Base-by-base conservation (phyloP, 2,797 vertebrate species). In the Spea hammondii region DNA sequence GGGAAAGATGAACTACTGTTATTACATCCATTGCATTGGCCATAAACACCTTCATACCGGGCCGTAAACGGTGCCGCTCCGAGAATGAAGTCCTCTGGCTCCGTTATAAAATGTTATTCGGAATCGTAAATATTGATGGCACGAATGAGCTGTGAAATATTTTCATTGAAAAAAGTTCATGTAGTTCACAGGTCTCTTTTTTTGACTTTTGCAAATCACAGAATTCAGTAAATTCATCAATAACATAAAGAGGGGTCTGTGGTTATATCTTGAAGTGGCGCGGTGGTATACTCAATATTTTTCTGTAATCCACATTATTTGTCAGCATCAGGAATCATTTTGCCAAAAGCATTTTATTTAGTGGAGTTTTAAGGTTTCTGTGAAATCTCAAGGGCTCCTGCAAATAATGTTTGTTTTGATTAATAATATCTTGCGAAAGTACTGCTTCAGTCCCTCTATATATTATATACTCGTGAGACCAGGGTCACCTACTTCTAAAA, bases 61-160 rank as follows among this genome's bases (percentile, higher is more conserved):
- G 67, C 48, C 62, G 79, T 80, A 76, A 80, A 80, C 70, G 69
- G 55, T 74, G 60, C 55, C 13, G 57, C 72, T 71, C 44, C 47
- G 55, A 64, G 72, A 80, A 80, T 80, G 59, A 70, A 80, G 67
- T 80, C 73, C 68, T 80, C 79, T 80, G 79, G 72, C 73, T 71
- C 67, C 44, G 79, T 70, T 57, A 57, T 80, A 75, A 80, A 80
- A 76, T 51, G 50, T 70, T 80, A 80, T 80, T 76, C 51, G 5
- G 59, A 54, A 76, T 76, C 79, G 49, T 80, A 80, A 80, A 80
- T 59, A 70, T 80, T 75, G 72, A 80, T 71, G 66, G 51, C 79
- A 45, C 65, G 66, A 80, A 70, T 64, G 54, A 69, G 57, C 46
- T 53, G 48, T 32, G 72, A 70, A 80, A 80, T 75, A 75, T 71